Evolutionary conservation across 2,113 vertebrate genomes (phyloP), one percentile per base, ranked within the genome.

Genomic region (Gnathonemus longibarbis): DNA sequence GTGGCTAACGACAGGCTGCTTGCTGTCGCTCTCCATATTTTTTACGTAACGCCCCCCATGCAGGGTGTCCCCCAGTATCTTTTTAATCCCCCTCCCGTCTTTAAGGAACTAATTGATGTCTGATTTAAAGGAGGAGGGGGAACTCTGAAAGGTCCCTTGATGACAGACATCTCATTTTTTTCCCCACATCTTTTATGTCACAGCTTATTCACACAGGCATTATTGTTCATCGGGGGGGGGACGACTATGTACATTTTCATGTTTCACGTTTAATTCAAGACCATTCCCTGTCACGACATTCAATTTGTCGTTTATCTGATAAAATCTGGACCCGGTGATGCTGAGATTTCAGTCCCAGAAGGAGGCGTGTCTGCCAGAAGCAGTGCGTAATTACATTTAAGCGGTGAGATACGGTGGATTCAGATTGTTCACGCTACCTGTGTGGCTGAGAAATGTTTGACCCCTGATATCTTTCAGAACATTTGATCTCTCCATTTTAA

Each of bases 121-220:
- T 85, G 58, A 56, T 90, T 89, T 66, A 11, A 49, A 52, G 58
- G n/a, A 24, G 48, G 56, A 5, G 77, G 50, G 50, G 21, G 8
- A n/a, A 21, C 58, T 85, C 80, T 83, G 89, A 74, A 70, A 87
- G n/a, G 89, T 42, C 86, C 66, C 31, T 45, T 48, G 84, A 39
- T 46, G 84, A 62, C 48, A 66, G 39, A 35, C 39, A 21, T 46
- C 39, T n/a, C 6, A 46, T n/a, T 21, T 19, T 19, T 2, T 49
- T 35, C 39, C 39, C 24, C 39, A 24, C 83, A 84, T 48, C 24
- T 49, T 45, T 49, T 10, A n/a, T 85, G 84, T 24, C 31, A 42
- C 49, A 85, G 5, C 52, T 58, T 19, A 24, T 39, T 86, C 27
- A 48, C 19, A 48, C 17, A 58, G 48, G 42, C 62, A 10, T 53